Conservation (phyloP, 2,888 invertebrate species). For the Latheticus oryzae region DNA sequence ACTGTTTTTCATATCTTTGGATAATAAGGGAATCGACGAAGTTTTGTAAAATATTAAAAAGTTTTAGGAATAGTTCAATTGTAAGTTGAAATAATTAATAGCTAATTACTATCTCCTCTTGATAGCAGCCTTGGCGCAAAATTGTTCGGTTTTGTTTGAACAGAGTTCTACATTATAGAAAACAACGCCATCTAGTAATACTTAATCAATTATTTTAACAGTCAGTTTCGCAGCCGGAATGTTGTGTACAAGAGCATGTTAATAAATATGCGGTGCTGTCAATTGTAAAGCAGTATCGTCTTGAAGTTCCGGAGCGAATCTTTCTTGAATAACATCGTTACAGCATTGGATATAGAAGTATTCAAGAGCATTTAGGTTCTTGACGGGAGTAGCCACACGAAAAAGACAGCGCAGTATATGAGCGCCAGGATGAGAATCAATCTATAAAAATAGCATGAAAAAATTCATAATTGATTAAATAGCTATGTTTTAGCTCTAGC, state of each 20-base stretch:
- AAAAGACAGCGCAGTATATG: slow-evolving; percentile 91
- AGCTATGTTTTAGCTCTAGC: slow-evolving; percentile 80
- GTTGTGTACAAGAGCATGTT: slow-evolving; percentile 86
- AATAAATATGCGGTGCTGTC: slow-evolving; percentile 91
- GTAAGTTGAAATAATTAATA: no score
- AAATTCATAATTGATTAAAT: background rate
- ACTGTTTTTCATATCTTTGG: no score
- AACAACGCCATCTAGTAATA: no score
- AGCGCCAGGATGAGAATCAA: slow-evolving; percentile 90
- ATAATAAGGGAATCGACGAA: no score
- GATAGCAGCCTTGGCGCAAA: slow-evolving; percentile 70
- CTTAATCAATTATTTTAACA: slow-evolving; percentile 89
- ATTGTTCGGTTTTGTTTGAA: slow-evolving; percentile 55
- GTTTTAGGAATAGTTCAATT: no score
- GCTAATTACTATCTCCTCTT: slow-evolving; percentile 63
- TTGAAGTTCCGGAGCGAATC: slow-evolving; percentile 89
- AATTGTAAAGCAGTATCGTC: slow-evolving; percentile 88
- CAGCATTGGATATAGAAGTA: slow-evolving; percentile 92
- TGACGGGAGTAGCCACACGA: slow-evolving; percentile 84
- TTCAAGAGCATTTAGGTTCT: slow-evolving; percentile 87
- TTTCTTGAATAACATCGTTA: slow-evolving; percentile 92
- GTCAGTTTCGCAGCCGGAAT: slow-evolving; percentile 83
- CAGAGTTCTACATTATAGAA: no score
- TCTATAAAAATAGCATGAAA: slow-evolving; percentile 68
- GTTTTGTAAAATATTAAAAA: no score